A percentile compares a stretch with the other conserved stretches of the same genome.
These are phyloP conservation scores for Himalopsyche phryganea DNA, from an alignment of 1,140 invertebrate genomes.

Conservation along the genomic window DNA sequence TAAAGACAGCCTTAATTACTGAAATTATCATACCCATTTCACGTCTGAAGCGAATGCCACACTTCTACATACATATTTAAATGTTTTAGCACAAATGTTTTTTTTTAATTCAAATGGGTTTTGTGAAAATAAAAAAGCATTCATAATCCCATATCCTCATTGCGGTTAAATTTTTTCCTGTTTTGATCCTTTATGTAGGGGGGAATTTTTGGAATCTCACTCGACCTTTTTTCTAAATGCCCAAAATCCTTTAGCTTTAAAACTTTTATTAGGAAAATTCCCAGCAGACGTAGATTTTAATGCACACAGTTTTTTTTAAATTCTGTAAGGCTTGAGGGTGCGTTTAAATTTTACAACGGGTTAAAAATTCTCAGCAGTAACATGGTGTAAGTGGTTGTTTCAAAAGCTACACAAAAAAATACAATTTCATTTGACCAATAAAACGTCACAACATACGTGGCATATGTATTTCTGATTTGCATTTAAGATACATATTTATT, in stretches of 20 bases:
- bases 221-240: slow-evolving; percentile 29
- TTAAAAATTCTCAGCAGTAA: slow-evolving; percentile 15
- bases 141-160: slow-evolving; percentile 29
- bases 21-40: too few species aligned
- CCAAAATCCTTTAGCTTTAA: slow-evolving; percentile 35
- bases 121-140: slow-evolving; percentile 27
- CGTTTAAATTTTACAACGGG: slow-evolving; percentile 15
- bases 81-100: too few species aligned
- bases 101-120: too few species aligned
- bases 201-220: slow-evolving; percentile 28
- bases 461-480: too few species aligned
- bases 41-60: too few species aligned
- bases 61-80: too few species aligned
- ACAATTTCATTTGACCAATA: too few species aligned
- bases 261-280: slow-evolving; percentile 35
- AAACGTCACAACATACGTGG: too few species aligned
- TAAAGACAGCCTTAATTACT: too few species aligned
- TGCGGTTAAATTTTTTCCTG: slow-evolving; percentile 32
- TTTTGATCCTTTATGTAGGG: slow-evolving; percentile 21
- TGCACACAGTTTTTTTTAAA: slow-evolving; percentile 30
- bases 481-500: too few species aligned
- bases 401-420: too few species aligned
- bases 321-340: slow-evolving; percentile 25
- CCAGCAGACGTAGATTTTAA: slow-evolving; percentile 31
- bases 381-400: too few species aligned